phyloP scores from a whole-genome alignment of 1,140 invertebrate genomes.

The Zophobas morio region DNA sequence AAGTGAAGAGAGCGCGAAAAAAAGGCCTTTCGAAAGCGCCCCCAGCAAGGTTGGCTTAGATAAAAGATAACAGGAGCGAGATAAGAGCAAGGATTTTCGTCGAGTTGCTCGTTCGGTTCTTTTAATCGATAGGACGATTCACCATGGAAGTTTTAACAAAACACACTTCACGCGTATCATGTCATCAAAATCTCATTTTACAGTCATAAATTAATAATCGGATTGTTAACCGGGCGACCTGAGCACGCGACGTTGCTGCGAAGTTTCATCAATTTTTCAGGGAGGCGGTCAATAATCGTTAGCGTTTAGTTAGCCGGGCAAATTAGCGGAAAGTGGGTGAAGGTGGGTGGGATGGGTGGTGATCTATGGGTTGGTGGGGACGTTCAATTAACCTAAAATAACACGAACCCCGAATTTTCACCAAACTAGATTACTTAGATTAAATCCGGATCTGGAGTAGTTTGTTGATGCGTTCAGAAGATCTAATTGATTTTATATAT shows the following conservation, averaged over 20 bases:
- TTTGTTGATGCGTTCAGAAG: too few relatives aligned
- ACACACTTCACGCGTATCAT: slow-evolving; percentile 51
- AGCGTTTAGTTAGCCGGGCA: slow-evolving; percentile 5
- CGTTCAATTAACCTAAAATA: too few relatives aligned
- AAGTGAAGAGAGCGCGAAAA: slow-evolving; percentile 11
- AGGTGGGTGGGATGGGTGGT: too few relatives aligned
- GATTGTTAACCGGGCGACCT: slow-evolving; percentile 46
- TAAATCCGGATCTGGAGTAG: too few relatives aligned
- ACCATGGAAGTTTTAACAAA: slow-evolving; percentile 50
- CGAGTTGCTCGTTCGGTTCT: slow-evolving; percentile 1
- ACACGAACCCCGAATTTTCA: too few relatives aligned
- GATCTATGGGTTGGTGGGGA: too few relatives aligned
- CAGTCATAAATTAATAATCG: slow-evolving; percentile 55
- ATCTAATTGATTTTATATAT: too few relatives aligned
- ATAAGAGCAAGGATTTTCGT: slow-evolving; percentile 18
- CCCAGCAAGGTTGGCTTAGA: neutral
- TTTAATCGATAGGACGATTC: slow-evolving; percentile 46
- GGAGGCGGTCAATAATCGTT: slow-evolving; percentile 44
- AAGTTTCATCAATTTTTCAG: slow-evolving; percentile 51
- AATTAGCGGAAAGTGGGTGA: neutral
- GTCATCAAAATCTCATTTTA: slow-evolving; percentile 58
- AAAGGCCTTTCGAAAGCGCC: slow-evolving; percentile 17
- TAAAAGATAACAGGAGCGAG: neutral
- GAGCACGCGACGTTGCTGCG: slow-evolving; percentile 44
- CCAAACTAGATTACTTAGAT: too few relatives aligned